These are phyloP conservation scores for Pentamera pediparva DNA, from an alignment of 53 echinoderm and acorn worm species.

Conservation along the genomic window DNA sequence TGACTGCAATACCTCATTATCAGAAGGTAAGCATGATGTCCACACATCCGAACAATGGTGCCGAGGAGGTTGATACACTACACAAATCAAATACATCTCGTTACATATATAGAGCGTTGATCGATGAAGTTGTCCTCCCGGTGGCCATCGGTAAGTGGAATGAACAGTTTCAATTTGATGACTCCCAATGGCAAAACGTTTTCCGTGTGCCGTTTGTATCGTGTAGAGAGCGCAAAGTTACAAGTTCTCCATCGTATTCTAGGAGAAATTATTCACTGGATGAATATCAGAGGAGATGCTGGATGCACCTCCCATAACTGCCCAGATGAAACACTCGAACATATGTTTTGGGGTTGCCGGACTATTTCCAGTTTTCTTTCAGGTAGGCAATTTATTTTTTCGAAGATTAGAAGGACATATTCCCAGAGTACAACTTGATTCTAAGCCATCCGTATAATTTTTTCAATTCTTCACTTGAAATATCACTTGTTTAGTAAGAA, in stretches of 20 bases:
- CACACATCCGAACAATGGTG: too few species aligned
- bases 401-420: not conserved
- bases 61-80: not conserved
- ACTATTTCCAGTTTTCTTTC: not conserved
- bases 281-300: not conserved
- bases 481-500: constrained; percentile 1
- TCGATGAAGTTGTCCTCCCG: not conserved
- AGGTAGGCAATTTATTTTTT: not conserved
- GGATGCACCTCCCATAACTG: not conserved
- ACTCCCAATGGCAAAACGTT: not conserved
- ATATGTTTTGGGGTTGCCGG: not conserved
- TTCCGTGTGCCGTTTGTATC: not conserved
- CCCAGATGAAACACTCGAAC: not conserved
- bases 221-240: not conserved
- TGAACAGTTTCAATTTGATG: not conserved
- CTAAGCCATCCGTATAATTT: not conserved
- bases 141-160: not conserved
- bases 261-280: not conserved
- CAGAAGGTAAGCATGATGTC: not conserved
- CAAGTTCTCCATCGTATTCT: not conserved
- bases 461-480: not conserved
- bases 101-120: not conserved
- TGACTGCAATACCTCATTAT: not conserved
- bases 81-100: not conserved
- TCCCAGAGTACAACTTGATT: not conserved